phyloP scores from a whole-genome alignment of 2,797 vertebrate species.

The Pangasius djambal region DNA sequence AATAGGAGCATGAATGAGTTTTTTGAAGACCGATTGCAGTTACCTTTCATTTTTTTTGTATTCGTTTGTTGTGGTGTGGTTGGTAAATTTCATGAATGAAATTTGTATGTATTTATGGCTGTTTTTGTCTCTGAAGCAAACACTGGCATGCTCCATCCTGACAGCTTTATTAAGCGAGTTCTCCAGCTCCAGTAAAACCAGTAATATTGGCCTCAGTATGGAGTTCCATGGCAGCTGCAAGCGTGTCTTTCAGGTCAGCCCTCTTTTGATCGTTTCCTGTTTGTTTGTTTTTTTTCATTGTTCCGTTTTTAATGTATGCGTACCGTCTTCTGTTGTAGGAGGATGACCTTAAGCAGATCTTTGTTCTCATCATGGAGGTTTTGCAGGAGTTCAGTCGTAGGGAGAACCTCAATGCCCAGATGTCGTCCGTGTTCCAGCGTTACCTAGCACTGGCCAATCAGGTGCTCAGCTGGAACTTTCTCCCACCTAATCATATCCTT shows the following conservation, averaged over 20 bases:
- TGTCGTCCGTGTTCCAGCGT: slow-evolving; percentile 98
- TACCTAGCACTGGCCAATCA: slow-evolving; percentile 88
- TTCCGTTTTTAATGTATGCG: not conserved
- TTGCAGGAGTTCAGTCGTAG: slow-evolving; percentile 96
- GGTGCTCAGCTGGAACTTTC: slow-evolving; percentile 99
- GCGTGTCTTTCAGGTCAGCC: slow-evolving; percentile 90
- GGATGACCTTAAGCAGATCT: slow-evolving; percentile 92
- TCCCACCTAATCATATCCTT: slow-evolving; percentile 99
- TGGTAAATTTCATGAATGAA: not conserved
- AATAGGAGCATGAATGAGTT: not conserved
- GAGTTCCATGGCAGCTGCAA: slow-evolving; percentile 99
- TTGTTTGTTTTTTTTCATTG: not conserved
- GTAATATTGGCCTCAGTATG: slow-evolving; percentile 99
- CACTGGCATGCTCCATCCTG: slow-evolving; percentile 97
- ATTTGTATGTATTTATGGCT: not conserved
- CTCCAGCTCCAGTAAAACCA: slow-evolving; percentile 99
- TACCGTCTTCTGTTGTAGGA: slow-evolving; percentile 75
- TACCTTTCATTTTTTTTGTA: not conserved
- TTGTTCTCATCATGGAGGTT: slow-evolving; percentile 94
- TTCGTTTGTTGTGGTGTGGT: not conserved
- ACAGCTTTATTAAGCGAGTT: slow-evolving; percentile 96
- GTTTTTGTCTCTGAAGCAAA: slow-evolving; percentile 82
- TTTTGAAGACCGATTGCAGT: not conserved
- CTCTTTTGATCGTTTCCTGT: not conserved
- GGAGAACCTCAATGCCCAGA: slow-evolving; percentile 94